These are phyloP conservation scores for Cheumatopsyche charites DNA, from an alignment of 1,140 invertebrate genomes.

Conservation along the genomic window DNA sequence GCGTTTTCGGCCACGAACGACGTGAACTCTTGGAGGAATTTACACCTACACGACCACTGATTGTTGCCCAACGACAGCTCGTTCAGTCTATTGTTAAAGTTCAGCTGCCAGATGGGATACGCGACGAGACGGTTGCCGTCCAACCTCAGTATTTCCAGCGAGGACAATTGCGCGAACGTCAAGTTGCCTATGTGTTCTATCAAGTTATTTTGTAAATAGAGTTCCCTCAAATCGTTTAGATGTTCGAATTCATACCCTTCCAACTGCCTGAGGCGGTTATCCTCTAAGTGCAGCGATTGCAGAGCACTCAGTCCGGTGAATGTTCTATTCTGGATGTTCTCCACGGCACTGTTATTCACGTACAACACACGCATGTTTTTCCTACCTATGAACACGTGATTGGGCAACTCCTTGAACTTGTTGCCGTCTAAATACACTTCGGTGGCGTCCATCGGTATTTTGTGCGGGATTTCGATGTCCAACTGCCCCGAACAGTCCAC, in stretches of 20 bases:
- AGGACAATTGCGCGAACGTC: constrained; percentile 77
- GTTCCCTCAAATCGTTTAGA: constrained; percentile 76
- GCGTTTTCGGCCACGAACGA: constrained; percentile 83
- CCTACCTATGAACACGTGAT: constrained; percentile 89
- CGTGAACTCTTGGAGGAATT: constrained; percentile 84
- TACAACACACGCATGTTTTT: constrained; percentile 87
- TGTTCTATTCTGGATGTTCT: constrained; percentile 87
- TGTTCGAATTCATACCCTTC: constrained; percentile 91
- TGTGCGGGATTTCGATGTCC: constrained; percentile 76
- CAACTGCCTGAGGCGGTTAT: constrained; percentile 79
- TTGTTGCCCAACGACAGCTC: constrained; percentile 80
- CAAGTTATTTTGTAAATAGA: constrained; percentile 87
- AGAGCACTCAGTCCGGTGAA: constrained; percentile 87
- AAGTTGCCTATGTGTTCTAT: constrained; percentile 80
- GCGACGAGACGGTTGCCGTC: constrained; percentile 84
- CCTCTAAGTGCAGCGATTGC: constrained; percentile 82
- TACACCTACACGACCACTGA: constrained; percentile 88
- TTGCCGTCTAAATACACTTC: constrained; percentile 92
- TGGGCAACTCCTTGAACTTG: constrained; percentile 80
- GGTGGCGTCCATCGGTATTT: constrained; percentile 93
- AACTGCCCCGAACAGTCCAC: constrained; percentile 85
- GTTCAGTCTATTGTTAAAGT: constrained; percentile 71
- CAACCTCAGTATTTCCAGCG: constrained; percentile 79
- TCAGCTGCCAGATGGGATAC: constrained; percentile 84
- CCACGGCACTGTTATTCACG: constrained; percentile 84